phyloP scores from a whole-genome alignment of 2,888 invertebrate species.

The Diarsia rubi region DNA sequence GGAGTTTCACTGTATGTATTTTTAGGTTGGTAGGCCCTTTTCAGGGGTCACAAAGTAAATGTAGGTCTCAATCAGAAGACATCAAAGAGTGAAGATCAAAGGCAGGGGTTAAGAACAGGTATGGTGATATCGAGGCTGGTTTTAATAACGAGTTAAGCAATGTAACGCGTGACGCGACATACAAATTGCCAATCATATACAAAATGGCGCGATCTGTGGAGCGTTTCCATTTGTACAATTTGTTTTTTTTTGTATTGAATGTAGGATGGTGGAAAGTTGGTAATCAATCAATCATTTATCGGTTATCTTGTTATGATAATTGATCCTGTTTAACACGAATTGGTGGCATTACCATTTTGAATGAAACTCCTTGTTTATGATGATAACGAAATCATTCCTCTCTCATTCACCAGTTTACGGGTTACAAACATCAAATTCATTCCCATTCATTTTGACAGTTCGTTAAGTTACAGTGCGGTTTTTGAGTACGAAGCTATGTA shows the following conservation, averaged over 20 bases:
- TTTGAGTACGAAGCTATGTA: neutral
- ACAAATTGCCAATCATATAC: conserved; percentile 65
- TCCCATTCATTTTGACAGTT: neutral
- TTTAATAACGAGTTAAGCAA: conserved; percentile 68
- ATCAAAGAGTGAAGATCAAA: conserved; percentile 73
- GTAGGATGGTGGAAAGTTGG: neutral
- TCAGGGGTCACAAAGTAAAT: conserved; percentile 40
- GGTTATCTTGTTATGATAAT: conserved; percentile 2
- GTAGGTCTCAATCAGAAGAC: conserved; percentile 69
- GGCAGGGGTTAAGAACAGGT: conserved; percentile 75
- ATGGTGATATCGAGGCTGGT: conserved; percentile 71
- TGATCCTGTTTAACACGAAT: neutral
- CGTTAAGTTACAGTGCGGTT: neutral
- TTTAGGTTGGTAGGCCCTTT: conserved; percentile 27
- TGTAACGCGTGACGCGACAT: conserved; percentile 53
- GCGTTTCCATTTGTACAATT: conserved; percentile 27
- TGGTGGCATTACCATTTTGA: neutral
- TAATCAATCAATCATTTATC: conserved; percentile 29
- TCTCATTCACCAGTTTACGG: neutral
- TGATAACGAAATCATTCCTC: neutral
- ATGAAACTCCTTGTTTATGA: neutral
- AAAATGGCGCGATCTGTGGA: conserved; percentile 45
- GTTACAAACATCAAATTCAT: neutral
- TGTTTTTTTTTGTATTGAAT: conserved; percentile 20
- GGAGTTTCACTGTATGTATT: neutral